phyloP scores from a whole-genome alignment of 2,888 invertebrate genomes.

The Ormyrus thymus region DNA sequence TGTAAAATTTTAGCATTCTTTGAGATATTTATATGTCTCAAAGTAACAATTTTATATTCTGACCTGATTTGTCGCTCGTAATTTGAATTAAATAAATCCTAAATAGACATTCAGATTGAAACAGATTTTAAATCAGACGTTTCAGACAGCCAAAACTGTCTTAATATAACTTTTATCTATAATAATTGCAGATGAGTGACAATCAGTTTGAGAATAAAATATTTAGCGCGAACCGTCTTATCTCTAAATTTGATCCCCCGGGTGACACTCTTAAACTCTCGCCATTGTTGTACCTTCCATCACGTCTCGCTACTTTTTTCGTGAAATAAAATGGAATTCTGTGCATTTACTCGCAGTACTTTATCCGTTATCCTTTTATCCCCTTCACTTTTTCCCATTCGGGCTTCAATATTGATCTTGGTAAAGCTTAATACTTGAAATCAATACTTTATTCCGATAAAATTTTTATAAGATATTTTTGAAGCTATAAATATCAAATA shows the following conservation, averaged over 20 bases:
- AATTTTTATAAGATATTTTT: too few species aligned
- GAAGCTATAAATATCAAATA: too few species aligned
- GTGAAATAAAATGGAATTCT: constrained; percentile 17
- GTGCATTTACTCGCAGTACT: constrained; percentile 13
- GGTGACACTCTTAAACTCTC: constrained; percentile 7
- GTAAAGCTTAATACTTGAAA: not conserved
- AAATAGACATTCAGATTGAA: too few species aligned
- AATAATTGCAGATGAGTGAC: not conserved
- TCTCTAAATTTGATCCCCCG: not conserved
- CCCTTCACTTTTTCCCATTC: not conserved
- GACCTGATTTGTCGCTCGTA: too few species aligned
- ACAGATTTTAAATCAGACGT: too few species aligned
- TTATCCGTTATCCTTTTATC: constrained; percentile 27
- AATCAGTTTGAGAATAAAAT: too few species aligned
- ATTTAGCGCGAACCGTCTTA: not conserved
- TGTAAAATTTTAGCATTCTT: not conserved
- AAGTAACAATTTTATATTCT: too few species aligned
- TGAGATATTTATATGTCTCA: not conserved
- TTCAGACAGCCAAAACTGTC: too few species aligned
- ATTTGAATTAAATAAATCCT: too few species aligned
- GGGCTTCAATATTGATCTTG: constrained; percentile 13
- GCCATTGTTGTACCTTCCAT: not conserved
- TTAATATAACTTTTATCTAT: not conserved
- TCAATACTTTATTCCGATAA: too few species aligned
- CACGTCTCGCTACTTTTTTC: constrained; percentile 4